A percentile compares a stretch with the other conserved stretches of the same genome.
phyloP scores from a whole-genome alignment of 2,797 vertebrate species.

The Salmo trutta region DNA sequence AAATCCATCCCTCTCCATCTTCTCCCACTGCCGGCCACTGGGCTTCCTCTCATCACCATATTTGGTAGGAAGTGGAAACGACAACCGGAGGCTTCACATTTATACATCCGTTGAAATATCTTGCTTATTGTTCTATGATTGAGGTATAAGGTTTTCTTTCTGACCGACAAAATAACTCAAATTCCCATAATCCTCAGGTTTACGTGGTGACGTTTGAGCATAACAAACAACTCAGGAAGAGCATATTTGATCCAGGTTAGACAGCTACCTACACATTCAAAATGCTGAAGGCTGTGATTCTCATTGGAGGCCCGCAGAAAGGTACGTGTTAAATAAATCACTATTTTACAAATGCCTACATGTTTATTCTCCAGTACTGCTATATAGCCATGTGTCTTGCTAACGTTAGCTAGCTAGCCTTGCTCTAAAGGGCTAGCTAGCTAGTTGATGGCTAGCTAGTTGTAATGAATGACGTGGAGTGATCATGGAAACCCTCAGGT shows the following conservation, averaged over 20 bases:
- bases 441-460: too few relatives aligned
- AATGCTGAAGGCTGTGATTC: conserved; percentile 91
- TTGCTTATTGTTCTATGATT: too few relatives aligned
- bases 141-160: too few relatives aligned
- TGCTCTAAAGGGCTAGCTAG: neutral
- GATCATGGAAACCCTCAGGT: neutral
- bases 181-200: neutral
- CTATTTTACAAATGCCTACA: neutral
- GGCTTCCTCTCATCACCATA: too few relatives aligned
- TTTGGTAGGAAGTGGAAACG: too few relatives aligned
- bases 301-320: conserved; percentile 95
- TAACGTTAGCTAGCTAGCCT: neutral
- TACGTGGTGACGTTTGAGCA: neutral
- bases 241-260: neutral
- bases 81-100: too few relatives aligned
- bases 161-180: neutral
- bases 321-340: conserved; percentile 68
- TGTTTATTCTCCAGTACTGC: neutral
- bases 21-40: too few relatives aligned
- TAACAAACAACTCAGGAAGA: neutral
- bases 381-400: neutral
- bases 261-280: conserved; percentile 12
- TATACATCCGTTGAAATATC: too few relatives aligned
- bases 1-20: too few relatives aligned
- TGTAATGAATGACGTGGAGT: neutral